Evolutionary conservation across 2,797 vertebrate species (phyloP), one percentile per base, ranked within the genome.

Genomic region (Gadopsis marmoratus): DNA sequence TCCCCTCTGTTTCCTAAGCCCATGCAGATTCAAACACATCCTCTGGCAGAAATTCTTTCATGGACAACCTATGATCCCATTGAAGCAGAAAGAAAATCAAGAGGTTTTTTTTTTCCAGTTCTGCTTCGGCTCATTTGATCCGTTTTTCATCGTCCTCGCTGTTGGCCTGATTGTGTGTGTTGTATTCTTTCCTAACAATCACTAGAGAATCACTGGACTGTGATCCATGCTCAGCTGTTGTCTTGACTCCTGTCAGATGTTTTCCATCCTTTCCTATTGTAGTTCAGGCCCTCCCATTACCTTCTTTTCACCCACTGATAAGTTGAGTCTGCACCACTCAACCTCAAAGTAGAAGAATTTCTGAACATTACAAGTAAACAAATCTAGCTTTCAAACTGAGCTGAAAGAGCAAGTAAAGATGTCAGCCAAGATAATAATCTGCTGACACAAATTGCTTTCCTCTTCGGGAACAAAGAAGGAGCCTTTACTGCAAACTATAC

Each of bases 61-160:
- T 8, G 54, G 68, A 74, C 54, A 39, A 79, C 43, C n/a, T 58
- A 60, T 2, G 3, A 45, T 74, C 21, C 17, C 29, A 54, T 4
- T 73, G 48, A 70, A 79, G 74, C 74, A 70, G 58, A 85, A 81
- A 65, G 55, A 19, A 39, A 78, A 81, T 83, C 67, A 77, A 43
- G 50, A 54, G 17, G n/a, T 50, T 72, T 67, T 21, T 79, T 11
- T 16, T 71, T 63, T 74, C 37, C 62, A 29, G 50, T 84, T 79
- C 48, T 74, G 50, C 65, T 86, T 74, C 35, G 61, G 41, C 61
- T 76, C 26, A 62, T 79, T 83, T 74, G 48, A 68, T 74, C 21
- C 2, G 6, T 86, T 77, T 74, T 60, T 77, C 70, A 67, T n/a
- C 60, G 1, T 67, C 39, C 41, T 66, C 29, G 41, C 56, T 4